Evolutionary conservation across 2,113 vertebrate species (phyloP).

Genomic region (Misgurnus mizolepis): DNA sequence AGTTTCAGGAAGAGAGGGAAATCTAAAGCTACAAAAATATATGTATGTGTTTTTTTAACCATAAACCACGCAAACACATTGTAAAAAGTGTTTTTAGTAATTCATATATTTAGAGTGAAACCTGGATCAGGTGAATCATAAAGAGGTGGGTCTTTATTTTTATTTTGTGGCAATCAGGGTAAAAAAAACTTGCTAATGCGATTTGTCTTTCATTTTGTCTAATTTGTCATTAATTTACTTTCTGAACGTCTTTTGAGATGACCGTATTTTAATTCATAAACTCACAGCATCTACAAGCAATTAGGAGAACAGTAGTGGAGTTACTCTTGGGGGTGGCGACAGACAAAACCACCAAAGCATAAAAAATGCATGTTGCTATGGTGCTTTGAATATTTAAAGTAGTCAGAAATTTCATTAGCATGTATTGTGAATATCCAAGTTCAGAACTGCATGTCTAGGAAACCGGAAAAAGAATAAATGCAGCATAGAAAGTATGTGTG

Average conservation of each 20-base stretch:
- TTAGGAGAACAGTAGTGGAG: not conserved
- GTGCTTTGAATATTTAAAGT: conserved; percentile 26
- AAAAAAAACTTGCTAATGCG: not conserved
- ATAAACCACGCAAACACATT: too few relatives aligned
- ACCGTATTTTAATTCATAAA: not conserved
- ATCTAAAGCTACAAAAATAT: too few relatives aligned
- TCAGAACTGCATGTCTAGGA: conserved; percentile 6
- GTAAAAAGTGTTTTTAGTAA: too few relatives aligned
- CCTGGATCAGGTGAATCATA: not conserved
- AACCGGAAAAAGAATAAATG: not conserved
- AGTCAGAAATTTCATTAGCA: not conserved
- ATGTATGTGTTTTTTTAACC: too few relatives aligned
- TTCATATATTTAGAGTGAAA: too few relatives aligned
- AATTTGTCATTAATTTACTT: not conserved
- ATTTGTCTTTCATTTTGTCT: not conserved
- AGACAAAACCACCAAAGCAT: conserved; percentile 13
- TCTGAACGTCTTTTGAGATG: conserved; percentile 13
- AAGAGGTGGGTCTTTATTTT: not conserved
- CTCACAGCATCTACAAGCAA: conserved; percentile 4
- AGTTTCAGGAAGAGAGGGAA: too few relatives aligned
- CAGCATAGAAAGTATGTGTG: not conserved
- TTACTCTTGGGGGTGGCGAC: not conserved
- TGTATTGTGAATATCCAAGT: conserved; percentile 7
- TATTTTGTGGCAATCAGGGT: not conserved
- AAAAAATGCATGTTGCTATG: not conserved